These are phyloP conservation scores for Capitella teleta DNA, from an alignment of 1,140 invertebrate species.

Conservation along the genomic window DNA sequence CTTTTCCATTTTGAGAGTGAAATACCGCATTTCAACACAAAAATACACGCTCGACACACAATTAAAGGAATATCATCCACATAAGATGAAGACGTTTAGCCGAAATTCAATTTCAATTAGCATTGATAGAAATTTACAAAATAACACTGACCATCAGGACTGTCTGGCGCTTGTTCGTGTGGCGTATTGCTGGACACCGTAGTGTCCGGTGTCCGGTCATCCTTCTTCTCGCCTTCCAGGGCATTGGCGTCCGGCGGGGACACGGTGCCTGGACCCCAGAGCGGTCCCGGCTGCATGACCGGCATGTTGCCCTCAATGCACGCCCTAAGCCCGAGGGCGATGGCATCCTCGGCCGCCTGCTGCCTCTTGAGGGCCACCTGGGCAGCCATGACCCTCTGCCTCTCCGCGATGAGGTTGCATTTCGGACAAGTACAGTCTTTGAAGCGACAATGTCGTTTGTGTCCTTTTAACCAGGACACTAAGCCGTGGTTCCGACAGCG, in stretches of 20 bases:
- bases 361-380: conserved; percentile 93
- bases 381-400: conserved; percentile 42
- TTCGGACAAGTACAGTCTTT: conserved; percentile 68
- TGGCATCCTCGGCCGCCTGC: conserved; percentile 93
- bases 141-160: too few relatives aligned
- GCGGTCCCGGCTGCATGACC: conserved; percentile 77
- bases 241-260: conserved; percentile 19
- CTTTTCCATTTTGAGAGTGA: too few relatives aligned
- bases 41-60: too few relatives aligned
- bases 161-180: too few relatives aligned
- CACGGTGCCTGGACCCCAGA: conserved; percentile 52
- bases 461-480: conserved; percentile 72
- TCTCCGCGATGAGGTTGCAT: conserved; percentile 61
- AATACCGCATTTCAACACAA: too few relatives aligned
- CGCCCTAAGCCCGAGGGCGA: conserved; percentile 81
- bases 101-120: too few relatives aligned
- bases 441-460: conserved; percentile 79
- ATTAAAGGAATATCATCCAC: too few relatives aligned
- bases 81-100: too few relatives aligned
- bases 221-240: neutral
- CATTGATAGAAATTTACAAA: too few relatives aligned
- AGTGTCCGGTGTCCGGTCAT: neutral
- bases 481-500: conserved; percentile 69
- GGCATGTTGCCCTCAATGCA: conserved; percentile 69
- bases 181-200: too few relatives aligned